Percentiles rank a stretch among this genome's conserved stretches.
phyloP scores from a whole-genome alignment of 2,888 invertebrate genomes.

The Synergus laeviventris region DNA sequence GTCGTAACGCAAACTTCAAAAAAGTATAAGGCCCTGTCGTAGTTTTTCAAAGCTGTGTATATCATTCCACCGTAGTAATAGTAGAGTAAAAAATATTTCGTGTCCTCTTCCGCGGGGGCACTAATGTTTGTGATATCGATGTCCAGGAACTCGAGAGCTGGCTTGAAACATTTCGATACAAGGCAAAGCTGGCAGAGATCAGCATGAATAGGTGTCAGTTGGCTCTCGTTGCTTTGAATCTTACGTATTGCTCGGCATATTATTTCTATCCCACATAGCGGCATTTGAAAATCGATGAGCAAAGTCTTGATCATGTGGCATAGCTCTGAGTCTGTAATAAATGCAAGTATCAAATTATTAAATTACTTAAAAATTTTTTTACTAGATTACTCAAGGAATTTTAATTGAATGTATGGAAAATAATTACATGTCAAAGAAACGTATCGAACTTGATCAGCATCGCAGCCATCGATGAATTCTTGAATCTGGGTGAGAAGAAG shows the following conservation, averaged over 20 bases:
- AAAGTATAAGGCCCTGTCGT: conserved; percentile 94
- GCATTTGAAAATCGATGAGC: conserved; percentile 86
- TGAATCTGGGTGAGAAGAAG: conserved; percentile 86
- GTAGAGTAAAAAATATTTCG: conserved; percentile 93
- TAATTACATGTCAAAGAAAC: conserved; percentile 90
- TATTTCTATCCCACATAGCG: conserved; percentile 89
- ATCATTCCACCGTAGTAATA: conserved; percentile 99
- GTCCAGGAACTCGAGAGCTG: conserved; percentile 91
- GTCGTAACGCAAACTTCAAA: conserved; percentile 97
- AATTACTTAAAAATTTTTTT: neutral
- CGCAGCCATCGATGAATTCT: conserved; percentile 91
- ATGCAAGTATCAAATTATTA: conserved; percentile 22
- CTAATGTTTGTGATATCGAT: conserved; percentile 95
- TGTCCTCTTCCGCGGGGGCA: conserved; percentile 87
- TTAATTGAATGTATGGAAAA: neutral
- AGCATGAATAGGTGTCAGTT: conserved; percentile 95
- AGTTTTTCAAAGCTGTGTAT: conserved; percentile 94
- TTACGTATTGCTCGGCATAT: conserved; percentile 91
- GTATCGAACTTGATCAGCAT: conserved; percentile 92
- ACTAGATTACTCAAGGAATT: neutral
- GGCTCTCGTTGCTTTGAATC: conserved; percentile 90
- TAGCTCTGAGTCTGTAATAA: conserved; percentile 87
- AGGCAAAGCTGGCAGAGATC: conserved; percentile 95
- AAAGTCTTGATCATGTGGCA: conserved; percentile 90
- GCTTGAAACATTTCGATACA: conserved; percentile 93